These are phyloP conservation scores for Synanthedon myopaeformis DNA, from an alignment of 2,888 invertebrate genomes.

Conservation along the genomic window DNA sequence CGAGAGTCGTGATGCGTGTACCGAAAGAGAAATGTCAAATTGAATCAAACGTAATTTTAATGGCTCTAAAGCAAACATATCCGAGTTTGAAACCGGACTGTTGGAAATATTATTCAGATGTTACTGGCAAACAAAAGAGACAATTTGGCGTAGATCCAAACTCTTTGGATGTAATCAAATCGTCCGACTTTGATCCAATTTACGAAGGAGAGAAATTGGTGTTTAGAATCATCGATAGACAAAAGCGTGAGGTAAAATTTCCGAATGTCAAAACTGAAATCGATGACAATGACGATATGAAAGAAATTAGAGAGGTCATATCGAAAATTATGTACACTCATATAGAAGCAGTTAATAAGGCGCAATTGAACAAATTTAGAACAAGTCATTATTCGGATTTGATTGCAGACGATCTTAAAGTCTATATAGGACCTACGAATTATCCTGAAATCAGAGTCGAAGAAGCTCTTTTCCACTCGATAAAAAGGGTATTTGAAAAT, in stretches of 20 bases:
- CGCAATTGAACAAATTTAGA: slow-evolving; percentile 37
- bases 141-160: slow-evolving; percentile 57
- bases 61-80: slow-evolving; percentile 33
- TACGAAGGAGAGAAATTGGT: slow-evolving; percentile 38
- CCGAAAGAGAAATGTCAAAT: slow-evolving; percentile 45
- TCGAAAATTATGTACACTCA: slow-evolving; percentile 38
- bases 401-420: slow-evolving; percentile 49
- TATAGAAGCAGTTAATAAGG: slow-evolving; percentile 35
- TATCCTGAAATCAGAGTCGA: slow-evolving; percentile 53
- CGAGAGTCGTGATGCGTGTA: slow-evolving; percentile 46
- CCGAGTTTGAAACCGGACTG: slow-evolving; percentile 46
- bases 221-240: slow-evolving; percentile 51
- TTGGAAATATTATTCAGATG: slow-evolving; percentile 58
- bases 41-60: slow-evolving; percentile 40
- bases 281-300: slow-evolving; percentile 17
- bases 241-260: slow-evolving; percentile 40
- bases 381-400: slow-evolving; percentile 49
- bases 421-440: slow-evolving; percentile 47
- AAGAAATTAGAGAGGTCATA: slow-evolving; percentile 26
- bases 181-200: slow-evolving; percentile 36
- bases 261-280: slow-evolving; percentile 6
- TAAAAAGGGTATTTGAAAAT: slow-evolving; percentile 39
- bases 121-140: slow-evolving; percentile 55
- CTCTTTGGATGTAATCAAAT: slow-evolving; percentile 47
- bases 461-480: slow-evolving; percentile 34